Conservation (phyloP, 2,888 invertebrate species). For the Platycheirus albimanus region DNA sequence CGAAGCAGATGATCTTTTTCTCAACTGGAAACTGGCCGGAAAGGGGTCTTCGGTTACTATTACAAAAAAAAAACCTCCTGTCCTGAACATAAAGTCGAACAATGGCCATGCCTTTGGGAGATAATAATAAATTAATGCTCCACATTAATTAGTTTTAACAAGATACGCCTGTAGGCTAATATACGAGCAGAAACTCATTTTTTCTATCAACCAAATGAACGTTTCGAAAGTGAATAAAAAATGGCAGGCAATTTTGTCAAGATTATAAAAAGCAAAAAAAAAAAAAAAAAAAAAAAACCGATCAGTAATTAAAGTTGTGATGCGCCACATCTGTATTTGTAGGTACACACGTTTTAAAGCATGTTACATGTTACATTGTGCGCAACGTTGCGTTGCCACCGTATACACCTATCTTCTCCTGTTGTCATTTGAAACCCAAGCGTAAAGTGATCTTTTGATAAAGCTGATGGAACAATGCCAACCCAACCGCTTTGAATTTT, state of each 20-base stretch:
- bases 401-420: neutral
- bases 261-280: no score
- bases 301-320: conserved; percentile 53
- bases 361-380: conserved; percentile 53
- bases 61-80: conserved; percentile 27
- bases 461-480: conserved; percentile 70
- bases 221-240: conserved; percentile 61
- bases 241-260: neutral
- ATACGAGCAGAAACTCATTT: conserved; percentile 23
- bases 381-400: conserved; percentile 31
- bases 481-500: conserved; percentile 62
- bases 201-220: conserved; percentile 19
- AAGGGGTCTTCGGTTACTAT: conserved; percentile 65
- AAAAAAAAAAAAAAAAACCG: conserved; percentile 23
- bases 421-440: conserved; percentile 62
- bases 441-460: conserved; percentile 60
- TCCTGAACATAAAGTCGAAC: conserved; percentile 10
- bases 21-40: conserved; percentile 54
- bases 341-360: conserved; percentile 34
- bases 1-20: conserved; percentile 15
- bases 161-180: conserved; percentile 40
- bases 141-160: conserved; percentile 60
- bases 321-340: conserved; percentile 34
- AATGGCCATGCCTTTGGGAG: conserved; percentile 46
- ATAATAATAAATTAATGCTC: conserved; percentile 62